A percentile compares a stretch with the other conserved stretches of the same genome.
Evolutionary conservation across 1,140 invertebrate genomes (phyloP).

Genomic region (Reticulitermes speratus): DNA sequence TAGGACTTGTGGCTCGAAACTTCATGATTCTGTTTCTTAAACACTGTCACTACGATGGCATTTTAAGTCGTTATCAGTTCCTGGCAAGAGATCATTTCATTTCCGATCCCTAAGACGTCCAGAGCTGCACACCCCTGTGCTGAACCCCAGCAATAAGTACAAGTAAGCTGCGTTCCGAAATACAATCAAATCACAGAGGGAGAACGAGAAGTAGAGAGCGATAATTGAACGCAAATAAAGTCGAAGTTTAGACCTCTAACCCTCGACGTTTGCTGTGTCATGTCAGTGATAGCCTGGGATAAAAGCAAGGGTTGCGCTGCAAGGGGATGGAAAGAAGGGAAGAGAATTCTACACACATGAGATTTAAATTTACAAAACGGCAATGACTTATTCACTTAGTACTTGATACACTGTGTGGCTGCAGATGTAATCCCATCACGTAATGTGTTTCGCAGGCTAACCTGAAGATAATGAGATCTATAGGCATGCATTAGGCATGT

Average conservation of each 20-base stretch:
- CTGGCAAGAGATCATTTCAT: too few species aligned
- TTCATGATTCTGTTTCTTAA: too few species aligned
- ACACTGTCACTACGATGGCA: too few species aligned
- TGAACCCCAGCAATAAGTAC: neutral
- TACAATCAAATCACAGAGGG: slow-evolving; percentile 10
- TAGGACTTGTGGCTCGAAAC: too few species aligned
- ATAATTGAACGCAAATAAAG: slow-evolving; percentile 19
- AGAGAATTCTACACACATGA: slow-evolving; percentile 1
- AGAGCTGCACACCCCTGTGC: neutral
- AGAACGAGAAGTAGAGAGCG: neutral
- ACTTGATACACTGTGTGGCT: neutral
- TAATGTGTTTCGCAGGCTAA: neutral
- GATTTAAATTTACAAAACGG: slow-evolving; percentile 14
- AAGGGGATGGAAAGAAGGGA: neutral
- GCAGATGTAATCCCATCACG: neutral
- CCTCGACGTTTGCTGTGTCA: neutral
- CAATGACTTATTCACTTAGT: slow-evolving; percentile 16
- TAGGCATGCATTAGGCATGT: too few species aligned
- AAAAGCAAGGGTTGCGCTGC: neutral
- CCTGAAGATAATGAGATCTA: neutral
- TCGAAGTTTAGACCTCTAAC: slow-evolving; percentile 15
- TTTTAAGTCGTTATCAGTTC: too few species aligned
- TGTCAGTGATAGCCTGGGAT: neutral
- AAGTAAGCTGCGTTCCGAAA: neutral
- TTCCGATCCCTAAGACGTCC: neutral